Evolutionary conservation across 1,140 invertebrate species (phyloP).

Genomic region (Argopecten irradians): DNA sequence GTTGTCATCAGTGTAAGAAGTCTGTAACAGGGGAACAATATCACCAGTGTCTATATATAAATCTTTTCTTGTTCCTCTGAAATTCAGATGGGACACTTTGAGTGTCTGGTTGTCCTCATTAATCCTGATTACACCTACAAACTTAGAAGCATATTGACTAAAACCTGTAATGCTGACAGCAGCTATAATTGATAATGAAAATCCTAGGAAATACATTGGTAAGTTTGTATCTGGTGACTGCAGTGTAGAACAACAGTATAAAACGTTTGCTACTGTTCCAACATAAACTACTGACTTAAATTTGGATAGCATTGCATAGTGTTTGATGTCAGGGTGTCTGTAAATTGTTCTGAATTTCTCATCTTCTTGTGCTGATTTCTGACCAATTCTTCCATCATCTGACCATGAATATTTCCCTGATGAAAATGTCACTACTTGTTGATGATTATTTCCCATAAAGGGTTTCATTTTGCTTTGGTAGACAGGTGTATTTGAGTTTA

Average conservation of each 20-base stretch:
- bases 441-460: background rate
- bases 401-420: background rate
- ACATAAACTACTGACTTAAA: background rate
- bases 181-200: background rate
- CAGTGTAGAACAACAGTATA: background rate
- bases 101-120: background rate
- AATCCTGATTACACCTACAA: background rate
- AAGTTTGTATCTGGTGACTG: background rate
- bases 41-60: background rate
- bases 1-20: background rate
- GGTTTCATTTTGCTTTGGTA: background rate
- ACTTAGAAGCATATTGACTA: background rate
- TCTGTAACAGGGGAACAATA: background rate
- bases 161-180: background rate
- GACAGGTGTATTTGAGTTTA: background rate
- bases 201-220: background rate
- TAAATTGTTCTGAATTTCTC: background rate
- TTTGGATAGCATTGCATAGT: background rate
- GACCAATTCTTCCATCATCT: background rate
- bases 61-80: background rate
- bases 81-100: background rate
- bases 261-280: background rate
- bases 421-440: background rate
- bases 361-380: background rate
- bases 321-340: background rate